Base-by-base conservation (phyloP, 2,113 vertebrate genomes). In the Dasypus novemcinctus region DNA sequence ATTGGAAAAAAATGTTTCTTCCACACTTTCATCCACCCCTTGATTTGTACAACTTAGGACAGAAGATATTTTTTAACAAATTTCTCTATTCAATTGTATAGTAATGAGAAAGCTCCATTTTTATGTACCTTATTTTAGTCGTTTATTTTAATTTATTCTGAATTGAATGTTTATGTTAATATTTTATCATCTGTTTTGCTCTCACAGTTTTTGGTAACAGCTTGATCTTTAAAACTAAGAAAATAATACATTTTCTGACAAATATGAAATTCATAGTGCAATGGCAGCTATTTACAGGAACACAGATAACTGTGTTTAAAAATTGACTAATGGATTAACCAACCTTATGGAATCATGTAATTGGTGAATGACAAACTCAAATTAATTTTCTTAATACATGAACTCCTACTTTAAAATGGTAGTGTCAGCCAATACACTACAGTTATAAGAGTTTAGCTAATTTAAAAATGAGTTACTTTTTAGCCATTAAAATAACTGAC, bases 401-500 rank as follows among this genome's bases (percentile, higher is more conserved):
- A 95, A 84, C 8, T 85, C 92, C 23, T 87, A 64, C 38, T 79
- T 87, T 64, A 69, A 93, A 87, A 74, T 64, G 13, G 61, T 43
- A 78, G 43, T 61, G 15, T 5, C 36, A 43, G 9, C 13, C 64
- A 68, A 86, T 27, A 49, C 43, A 66, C 1, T 2, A 64, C 4
- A 63, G 25, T 43, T 66, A 89, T 21, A 57, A 75, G 4, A 11
- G 17, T 18, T 92, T 87, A 10, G 20, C 33, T 59, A 66, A 54
- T 15, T 21, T 72, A 80, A 17, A 71, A 93, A 68, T 72, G 94
- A 9, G 9, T 41, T n/a, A 25, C 38, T 20, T 94, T 75, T 84
- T 20, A 87, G 18, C 4, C 11, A 57, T 31, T 95, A 52, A 2
- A 90, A 6, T 74, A 93, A 91, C 1, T 71, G 25, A 33, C 29